Percentiles rank a stretch among this genome's conserved stretches.
Evolutionary conservation across 2,113 vertebrate species (phyloP).

Genomic region (Cynopterus brachyotis): DNA sequence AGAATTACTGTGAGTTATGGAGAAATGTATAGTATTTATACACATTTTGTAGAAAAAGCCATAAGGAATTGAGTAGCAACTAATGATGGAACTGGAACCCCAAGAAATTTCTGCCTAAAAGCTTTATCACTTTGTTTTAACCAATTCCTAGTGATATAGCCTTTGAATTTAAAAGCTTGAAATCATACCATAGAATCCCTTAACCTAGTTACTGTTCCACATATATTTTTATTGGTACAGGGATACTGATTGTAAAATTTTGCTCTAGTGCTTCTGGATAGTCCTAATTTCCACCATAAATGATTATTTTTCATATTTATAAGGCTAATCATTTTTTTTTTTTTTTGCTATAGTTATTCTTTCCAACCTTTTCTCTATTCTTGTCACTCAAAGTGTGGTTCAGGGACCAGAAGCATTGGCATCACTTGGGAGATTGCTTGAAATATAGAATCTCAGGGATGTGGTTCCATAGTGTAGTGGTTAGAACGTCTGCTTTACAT

Average conservation of each 20-base stretch:
- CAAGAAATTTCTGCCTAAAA: not conserved
- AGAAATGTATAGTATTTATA: not conserved
- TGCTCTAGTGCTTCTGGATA: not conserved
- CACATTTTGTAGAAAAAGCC: not conserved
- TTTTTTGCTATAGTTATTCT: not conserved
- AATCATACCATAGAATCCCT: not conserved
- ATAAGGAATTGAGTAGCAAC: not conserved
- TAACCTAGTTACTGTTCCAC: conserved; percentile 41
- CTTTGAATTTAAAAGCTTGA: not conserved
- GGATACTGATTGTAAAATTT: not conserved
- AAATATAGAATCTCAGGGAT: not conserved
- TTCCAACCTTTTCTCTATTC: not conserved
- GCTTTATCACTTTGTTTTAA: not conserved
- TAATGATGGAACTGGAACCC: not conserved
- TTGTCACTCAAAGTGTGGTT: not conserved
- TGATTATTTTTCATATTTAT: not conserved
- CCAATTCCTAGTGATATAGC: not conserved
- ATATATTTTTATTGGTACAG: conserved; percentile 55
- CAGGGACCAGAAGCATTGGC: not conserved
- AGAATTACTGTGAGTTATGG: not conserved
- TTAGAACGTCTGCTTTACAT: no score
- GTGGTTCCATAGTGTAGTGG: no score
- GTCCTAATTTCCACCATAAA: not conserved
- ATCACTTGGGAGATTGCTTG: not conserved
- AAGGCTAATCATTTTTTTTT: not conserved